A percentile compares a stretch with the other conserved stretches of the same genome.
phyloP scores from a whole-genome alignment of 2,888 invertebrate species.

The Rhagophthalmus giganteus region DNA sequence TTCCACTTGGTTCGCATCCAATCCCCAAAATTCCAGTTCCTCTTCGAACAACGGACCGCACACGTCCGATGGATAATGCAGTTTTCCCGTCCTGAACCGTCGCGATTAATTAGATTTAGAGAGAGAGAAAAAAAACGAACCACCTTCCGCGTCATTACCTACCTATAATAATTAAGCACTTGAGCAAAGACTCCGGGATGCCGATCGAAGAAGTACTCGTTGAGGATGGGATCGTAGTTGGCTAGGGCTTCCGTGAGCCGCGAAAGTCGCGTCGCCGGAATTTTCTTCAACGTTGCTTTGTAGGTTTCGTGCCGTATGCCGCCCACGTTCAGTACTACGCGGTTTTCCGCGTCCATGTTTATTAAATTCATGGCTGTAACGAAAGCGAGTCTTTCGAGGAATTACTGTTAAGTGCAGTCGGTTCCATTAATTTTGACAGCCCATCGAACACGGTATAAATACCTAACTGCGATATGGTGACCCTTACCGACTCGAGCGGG shows the following conservation, averaged over 20 bases:
- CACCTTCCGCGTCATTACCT: not conserved
- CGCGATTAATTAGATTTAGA: too few relatives aligned
- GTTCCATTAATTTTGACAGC: too few relatives aligned
- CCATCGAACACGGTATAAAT: too few relatives aligned
- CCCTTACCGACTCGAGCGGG: too few relatives aligned
- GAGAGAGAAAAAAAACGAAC: too few relatives aligned
- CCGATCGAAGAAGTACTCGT: conserved; percentile 99
- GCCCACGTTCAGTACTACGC: conserved; percentile 97
- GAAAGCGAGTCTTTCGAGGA: too few relatives aligned
- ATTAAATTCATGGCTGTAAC: conserved; percentile 77
- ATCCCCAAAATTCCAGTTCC: conserved; percentile 98
- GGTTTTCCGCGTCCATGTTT: conserved; percentile 97
- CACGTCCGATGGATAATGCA: conserved; percentile 98
- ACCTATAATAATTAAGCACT: conserved; percentile 95
- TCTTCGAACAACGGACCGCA: conserved; percentile 99
- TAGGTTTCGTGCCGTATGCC: conserved; percentile 97
- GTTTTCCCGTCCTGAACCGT: conserved; percentile 83
- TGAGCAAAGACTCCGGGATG: conserved; percentile 97
- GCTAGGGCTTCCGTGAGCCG: conserved; percentile 94
- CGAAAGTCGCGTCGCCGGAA: conserved; percentile 93
- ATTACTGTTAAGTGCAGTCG: too few relatives aligned
- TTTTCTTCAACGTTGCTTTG: conserved; percentile 95
- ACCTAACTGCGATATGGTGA: too few relatives aligned
- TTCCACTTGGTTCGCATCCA: conserved; percentile 99
- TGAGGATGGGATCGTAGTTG: conserved; percentile 98